Percentiles rank a stretch among this genome's conserved stretches.
Evolutionary conservation across 2,797 vertebrate species (phyloP).

Genomic region (Malurus leucopterus): DNA sequence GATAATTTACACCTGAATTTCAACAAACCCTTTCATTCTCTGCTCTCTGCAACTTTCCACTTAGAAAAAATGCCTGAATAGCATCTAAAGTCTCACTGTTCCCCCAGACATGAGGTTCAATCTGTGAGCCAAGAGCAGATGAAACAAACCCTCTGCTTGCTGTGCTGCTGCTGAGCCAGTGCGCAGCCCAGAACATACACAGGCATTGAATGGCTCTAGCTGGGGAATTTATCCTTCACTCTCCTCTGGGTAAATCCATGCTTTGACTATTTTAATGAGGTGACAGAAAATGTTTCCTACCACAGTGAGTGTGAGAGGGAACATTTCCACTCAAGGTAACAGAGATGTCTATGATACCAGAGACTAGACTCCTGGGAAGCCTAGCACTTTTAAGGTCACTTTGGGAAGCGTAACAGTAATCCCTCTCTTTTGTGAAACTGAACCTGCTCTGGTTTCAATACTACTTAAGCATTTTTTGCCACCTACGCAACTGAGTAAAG

Average conservation of each 20-base stretch:
- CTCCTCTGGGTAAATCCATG: neutral
- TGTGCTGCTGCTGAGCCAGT: neutral
- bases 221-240: neutral
- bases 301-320: neutral
- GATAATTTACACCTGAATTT: neutral
- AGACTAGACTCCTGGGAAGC: neutral
- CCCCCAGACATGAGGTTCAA: neutral
- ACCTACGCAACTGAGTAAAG: neutral
- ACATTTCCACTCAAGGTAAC: neutral
- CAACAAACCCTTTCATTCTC: neutral
- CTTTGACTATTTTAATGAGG: slow-evolving; percentile 1
- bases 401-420: neutral
- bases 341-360: neutral
- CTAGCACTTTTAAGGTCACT: neutral
- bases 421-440: neutral
- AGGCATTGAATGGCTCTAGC: neutral
- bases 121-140: neutral
- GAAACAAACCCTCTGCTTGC: neutral
- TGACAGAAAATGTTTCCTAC: neutral
- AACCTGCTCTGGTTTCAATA: neutral
- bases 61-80: neutral
- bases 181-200: accelerated
- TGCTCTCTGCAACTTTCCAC: neutral
- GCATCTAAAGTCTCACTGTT: neutral
- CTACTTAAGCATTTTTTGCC: neutral